A percentile compares a stretch with the other conserved stretches of the same genome.
Evolutionary conservation across 2,888 invertebrate species (phyloP).

Genomic region (Ennomos quercinarius): DNA sequence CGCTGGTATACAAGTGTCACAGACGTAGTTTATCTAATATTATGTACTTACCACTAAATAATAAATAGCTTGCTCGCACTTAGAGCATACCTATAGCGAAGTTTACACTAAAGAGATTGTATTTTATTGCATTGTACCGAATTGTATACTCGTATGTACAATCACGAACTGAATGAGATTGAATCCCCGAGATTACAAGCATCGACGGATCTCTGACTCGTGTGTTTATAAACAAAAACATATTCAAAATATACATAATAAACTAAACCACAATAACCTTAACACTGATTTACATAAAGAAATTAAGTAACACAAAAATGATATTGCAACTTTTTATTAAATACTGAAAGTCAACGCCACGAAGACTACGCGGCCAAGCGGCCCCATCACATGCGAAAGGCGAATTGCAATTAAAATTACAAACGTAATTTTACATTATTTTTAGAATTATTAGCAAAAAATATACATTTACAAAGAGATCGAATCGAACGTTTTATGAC

Average conservation of each 20-base stretch:
- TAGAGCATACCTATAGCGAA: slow-evolving; percentile 78
- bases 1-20: slow-evolving; percentile 82
- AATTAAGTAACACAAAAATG: slow-evolving; percentile 77
- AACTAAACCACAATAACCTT: slow-evolving; percentile 64
- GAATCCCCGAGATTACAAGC: slow-evolving; percentile 81
- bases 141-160: slow-evolving; percentile 62
- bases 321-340: slow-evolving; percentile 80
- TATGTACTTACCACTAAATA: slow-evolving; percentile 82
- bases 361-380: slow-evolving; percentile 42
- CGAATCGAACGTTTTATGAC: slow-evolving; percentile 82
- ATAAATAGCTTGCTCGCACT: slow-evolving; percentile 81
- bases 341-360: slow-evolving; percentile 59
- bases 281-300: slow-evolving; percentile 79
- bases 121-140: slow-evolving; percentile 75
- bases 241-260: slow-evolving; percentile 81
- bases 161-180: slow-evolving; percentile 74
- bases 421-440: slow-evolving; percentile 49
- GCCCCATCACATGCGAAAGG: slow-evolving; percentile 54
- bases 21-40: slow-evolving; percentile 74
- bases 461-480: slow-evolving; percentile 85
- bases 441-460: slow-evolving; percentile 76
- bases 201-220: slow-evolving; percentile 70
- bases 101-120: slow-evolving; percentile 82
- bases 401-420: slow-evolving; percentile 52
- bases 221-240: slow-evolving; percentile 48